phyloP scores from a whole-genome alignment of 1,140 invertebrate species.

The Dendroctonus valens region DNA sequence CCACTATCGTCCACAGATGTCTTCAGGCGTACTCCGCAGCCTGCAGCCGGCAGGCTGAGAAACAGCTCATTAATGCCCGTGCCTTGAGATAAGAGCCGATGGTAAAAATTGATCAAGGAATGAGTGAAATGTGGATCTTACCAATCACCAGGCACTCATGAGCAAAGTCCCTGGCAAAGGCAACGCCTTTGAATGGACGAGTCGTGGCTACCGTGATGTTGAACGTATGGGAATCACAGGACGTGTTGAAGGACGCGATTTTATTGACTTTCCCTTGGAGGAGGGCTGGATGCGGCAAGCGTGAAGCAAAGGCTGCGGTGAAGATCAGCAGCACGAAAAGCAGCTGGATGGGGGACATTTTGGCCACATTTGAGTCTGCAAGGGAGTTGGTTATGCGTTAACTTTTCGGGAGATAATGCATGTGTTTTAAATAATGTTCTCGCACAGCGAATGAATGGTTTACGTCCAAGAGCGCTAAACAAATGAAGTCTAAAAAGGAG shows the following conservation, averaged over 20 bases:
- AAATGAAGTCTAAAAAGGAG: slow-evolving; percentile 4
- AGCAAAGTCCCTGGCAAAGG: slow-evolving; percentile 70
- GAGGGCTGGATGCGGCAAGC: background rate
- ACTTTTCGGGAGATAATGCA: no score
- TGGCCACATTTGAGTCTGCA: no score
- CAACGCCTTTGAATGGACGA: slow-evolving; percentile 64
- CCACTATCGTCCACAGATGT: slow-evolving; percentile 49
- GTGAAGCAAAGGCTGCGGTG: background rate
- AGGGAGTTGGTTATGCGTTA: no score
- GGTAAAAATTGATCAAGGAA: slow-evolving; percentile 1
- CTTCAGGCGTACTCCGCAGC: slow-evolving; percentile 64
- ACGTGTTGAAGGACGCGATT: slow-evolving; percentile 39
- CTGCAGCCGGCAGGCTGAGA: slow-evolving; percentile 60
- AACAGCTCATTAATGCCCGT: slow-evolving; percentile 52
- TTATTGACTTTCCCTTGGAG: slow-evolving; percentile 38
- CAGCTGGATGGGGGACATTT: no score
- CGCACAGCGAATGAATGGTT: no score
- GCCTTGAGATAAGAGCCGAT: slow-evolving; percentile 41
- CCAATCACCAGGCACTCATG: slow-evolving; percentile 62
- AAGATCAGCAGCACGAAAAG: background rate
- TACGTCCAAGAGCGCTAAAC: slow-evolving; percentile 1
- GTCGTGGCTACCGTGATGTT: slow-evolving; percentile 52
- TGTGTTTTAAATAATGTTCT: no score
- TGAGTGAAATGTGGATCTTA: background rate
- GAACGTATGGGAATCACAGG: slow-evolving; percentile 44